phyloP scores from a whole-genome alignment of 2,113 vertebrate genomes.

The Ancistrus triradiatus region DNA sequence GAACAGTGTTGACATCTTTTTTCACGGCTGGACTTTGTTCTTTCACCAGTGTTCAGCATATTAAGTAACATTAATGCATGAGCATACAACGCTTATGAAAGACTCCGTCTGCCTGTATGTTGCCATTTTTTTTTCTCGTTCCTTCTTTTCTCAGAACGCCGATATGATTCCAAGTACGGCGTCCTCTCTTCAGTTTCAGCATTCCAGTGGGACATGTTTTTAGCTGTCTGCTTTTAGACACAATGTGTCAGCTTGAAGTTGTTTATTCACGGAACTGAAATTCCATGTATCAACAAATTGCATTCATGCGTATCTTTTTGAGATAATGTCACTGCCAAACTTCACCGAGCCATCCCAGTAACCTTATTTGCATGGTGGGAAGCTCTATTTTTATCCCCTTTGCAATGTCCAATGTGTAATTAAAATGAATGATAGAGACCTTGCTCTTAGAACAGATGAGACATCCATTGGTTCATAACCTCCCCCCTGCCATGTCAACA shows the following conservation, averaged over 20 bases:
- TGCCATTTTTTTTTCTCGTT: not conserved
- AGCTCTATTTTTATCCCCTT: constrained; percentile 1
- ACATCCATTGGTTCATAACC: not conserved
- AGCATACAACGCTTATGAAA: not conserved
- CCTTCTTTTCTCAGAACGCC: constrained; percentile 21
- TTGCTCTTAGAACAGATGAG: not conserved
- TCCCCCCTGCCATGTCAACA: not conserved
- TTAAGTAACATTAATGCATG: not conserved
- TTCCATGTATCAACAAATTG: not conserved
- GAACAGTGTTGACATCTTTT: not conserved
- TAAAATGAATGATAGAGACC: constrained; percentile 20
- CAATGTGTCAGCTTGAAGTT: constrained; percentile 12
- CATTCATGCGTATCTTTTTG: not conserved
- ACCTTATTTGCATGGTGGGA: not conserved
- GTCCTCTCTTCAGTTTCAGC: constrained; percentile 10
- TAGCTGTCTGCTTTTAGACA: constrained; percentile 16
- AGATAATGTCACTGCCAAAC: too few relatives aligned
- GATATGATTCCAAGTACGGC: not conserved
- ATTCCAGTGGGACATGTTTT: constrained; percentile 15
- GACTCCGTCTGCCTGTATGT: not conserved
- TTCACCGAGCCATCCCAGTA: not conserved
- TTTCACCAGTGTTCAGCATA: not conserved
- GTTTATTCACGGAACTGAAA: constrained; percentile 20
- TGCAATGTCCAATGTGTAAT: constrained; percentile 5
- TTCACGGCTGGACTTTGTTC: not conserved